These are phyloP conservation scores for Paracyclopina nana DNA, from an alignment of 1,140 invertebrate species.

Conservation along the genomic window DNA sequence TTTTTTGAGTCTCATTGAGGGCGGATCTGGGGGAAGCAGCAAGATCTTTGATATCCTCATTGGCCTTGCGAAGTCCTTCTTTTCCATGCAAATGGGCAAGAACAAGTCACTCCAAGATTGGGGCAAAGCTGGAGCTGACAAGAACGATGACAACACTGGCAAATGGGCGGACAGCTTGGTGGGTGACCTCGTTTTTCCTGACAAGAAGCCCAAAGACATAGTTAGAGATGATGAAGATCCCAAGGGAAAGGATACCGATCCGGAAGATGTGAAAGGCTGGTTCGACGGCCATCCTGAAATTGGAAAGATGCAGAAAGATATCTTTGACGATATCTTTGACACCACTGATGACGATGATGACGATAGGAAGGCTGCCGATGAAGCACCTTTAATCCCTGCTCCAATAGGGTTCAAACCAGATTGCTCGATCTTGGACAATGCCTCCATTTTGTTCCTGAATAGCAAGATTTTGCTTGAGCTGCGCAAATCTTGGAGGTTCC, in stretches of 20 bases:
- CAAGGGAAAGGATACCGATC: not conserved
- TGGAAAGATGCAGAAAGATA: slow-evolving; percentile 16
- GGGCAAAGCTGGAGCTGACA: not conserved
- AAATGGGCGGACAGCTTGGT: slow-evolving; percentile 3
- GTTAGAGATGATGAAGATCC: slow-evolving; percentile 2
- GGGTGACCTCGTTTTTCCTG: slow-evolving; percentile 11
- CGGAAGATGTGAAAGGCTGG: slow-evolving; percentile 15
- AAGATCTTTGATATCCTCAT: slow-evolving; percentile 7
- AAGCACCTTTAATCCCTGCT: slow-evolving; percentile 5
- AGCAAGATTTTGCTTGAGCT: slow-evolving; percentile 12
- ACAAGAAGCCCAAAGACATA: slow-evolving; percentile 11
- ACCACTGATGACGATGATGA: slow-evolving; percentile 12
- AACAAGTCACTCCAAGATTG: slow-evolving; percentile 9
- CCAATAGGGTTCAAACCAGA: slow-evolving; percentile 9
- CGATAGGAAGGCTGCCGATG: slow-evolving; percentile 1
- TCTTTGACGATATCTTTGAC: slow-evolving; percentile 17
- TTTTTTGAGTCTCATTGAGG: not conserved
- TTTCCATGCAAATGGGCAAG: not conserved
- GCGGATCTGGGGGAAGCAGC: not conserved
- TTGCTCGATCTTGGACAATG: slow-evolving; percentile 14
- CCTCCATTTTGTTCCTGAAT: slow-evolving; percentile 15
- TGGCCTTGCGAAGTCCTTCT: slow-evolving; percentile 15
- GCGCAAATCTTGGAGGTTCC: slow-evolving; percentile 13
- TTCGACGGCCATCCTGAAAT: slow-evolving; percentile 15
- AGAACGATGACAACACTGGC: not conserved